Evolutionary conservation across 1,140 invertebrate species (phyloP).

Genomic region (Drosophila chauvacae): DNA sequence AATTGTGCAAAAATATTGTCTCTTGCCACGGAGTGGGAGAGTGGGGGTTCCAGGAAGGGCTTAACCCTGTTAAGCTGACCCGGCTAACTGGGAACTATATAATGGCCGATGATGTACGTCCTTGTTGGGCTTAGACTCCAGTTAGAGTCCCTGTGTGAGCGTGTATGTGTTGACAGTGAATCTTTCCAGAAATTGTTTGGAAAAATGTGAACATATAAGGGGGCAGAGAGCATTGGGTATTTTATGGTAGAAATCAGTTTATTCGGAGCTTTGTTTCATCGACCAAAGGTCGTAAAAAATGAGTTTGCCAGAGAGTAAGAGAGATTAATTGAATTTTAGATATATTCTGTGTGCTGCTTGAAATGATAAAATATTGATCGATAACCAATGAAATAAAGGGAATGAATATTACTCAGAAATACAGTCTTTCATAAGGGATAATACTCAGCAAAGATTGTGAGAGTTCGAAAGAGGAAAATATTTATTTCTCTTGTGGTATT

Average conservation of each 20-base stretch:
- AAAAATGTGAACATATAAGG: conserved; percentile 45
- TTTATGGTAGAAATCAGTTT: conserved; percentile 32
- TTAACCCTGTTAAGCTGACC: conserved; percentile 45
- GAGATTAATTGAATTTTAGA: conserved; percentile 39
- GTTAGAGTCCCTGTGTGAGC: conserved; percentile 13
- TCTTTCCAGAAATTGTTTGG: conserved; percentile 58
- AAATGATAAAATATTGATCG: conserved; percentile 32
- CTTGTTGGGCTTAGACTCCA: conserved; percentile 41
- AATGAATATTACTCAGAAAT: conserved; percentile 1
- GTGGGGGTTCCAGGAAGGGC: neutral
- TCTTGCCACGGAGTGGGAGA: conserved; percentile 2
- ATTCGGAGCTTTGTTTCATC: conserved; percentile 24
- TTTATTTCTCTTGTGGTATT: neutral
- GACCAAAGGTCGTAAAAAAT: conserved; percentile 25
- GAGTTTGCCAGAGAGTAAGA: conserved; percentile 10
- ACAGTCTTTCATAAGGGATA: neutral
- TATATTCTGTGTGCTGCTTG: conserved; percentile 1
- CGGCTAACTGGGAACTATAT: conserved; percentile 35
- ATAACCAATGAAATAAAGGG: neutral
- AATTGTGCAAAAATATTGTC: conserved; percentile 81
- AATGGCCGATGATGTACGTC: conserved; percentile 57
- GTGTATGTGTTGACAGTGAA: conserved; percentile 42
- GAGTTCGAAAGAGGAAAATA: neutral
- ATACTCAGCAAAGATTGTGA: neutral
- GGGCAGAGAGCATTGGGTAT: conserved; percentile 16